Evolutionary conservation across 2,888 invertebrate species (phyloP), one percentile per base, ranked within the genome.

Genomic region (Calliopum simillimum): DNA sequence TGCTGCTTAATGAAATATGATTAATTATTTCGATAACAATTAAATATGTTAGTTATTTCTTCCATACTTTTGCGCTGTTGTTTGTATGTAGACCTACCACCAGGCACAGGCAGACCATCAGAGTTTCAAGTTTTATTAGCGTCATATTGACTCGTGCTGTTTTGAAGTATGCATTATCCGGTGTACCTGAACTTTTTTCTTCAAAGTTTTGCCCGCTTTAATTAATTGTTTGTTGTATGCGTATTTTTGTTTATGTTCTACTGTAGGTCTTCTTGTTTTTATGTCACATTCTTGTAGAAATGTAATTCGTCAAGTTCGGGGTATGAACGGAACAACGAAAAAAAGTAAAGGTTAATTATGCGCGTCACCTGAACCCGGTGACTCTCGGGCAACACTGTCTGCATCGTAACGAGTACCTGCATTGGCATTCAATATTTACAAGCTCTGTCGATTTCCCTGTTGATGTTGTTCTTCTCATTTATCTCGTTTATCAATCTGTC

Each of bases 21-120:
- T 82, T 83, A 81, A 82, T 82, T 79, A 76, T 65, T 65, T 58
- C 25, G 74, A 72, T 73, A 71, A 71, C 72, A 72, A 62, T 74
- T 74, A 77, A 76, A 76, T 75, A 72, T 77, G 78, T 80, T 33
- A 33, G 33, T 33, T 33, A 80, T 76, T 62, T 53, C 25, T 68
- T 59, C 58, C 8, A 25, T 62, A 46, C 51, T 58, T 33, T 19
- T 59, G 55, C 33, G 11, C 33, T 59, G 41, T 44, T 11, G n/a
- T 14, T 61, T n/a, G 41, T n/a, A 25, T 46, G 41, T 8, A 33
- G 64, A 64, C 64, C 23, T 53, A 64, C 51, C 64, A 41, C 51
- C 44, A 14, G 41, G 58, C n/a, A n/a, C 58, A 19, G 58, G 16
- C 41, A 14, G 13, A 41, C 41, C 14, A 12, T 14, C n/a, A 4